Conservation (phyloP, 1,140 invertebrate genomes). For the Thereuonema tuberculata region DNA sequence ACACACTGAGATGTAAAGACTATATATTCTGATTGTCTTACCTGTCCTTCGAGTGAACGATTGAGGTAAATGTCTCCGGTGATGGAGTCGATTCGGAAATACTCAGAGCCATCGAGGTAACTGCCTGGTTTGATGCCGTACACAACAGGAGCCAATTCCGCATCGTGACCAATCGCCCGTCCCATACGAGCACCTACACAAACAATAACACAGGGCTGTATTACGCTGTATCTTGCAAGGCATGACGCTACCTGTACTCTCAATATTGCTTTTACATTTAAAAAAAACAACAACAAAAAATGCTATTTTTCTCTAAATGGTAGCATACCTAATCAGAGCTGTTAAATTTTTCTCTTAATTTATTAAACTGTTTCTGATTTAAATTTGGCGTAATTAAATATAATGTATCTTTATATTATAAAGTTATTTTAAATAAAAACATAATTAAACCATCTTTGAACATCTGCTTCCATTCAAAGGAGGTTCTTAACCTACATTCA, state of each 20-base stretch:
- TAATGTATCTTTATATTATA: background rate
- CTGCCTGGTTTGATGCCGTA: slow-evolving; percentile 45
- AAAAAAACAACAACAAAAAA: background rate
- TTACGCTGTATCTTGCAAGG: too few species aligned
- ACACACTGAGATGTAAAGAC: too few species aligned
- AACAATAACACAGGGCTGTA: background rate
- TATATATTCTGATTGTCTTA: slow-evolving; percentile 38
- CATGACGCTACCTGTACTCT: too few species aligned
- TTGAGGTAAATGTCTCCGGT: slow-evolving; percentile 54
- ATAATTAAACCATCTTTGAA: too few species aligned
- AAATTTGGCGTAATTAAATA: background rate
- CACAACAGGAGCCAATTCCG: slow-evolving; percentile 42
- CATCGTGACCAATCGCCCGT: slow-evolving; percentile 42
- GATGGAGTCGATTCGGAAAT: slow-evolving; percentile 48
- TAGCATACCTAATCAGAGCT: background rate
- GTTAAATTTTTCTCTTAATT: background rate
- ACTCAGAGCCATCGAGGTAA: slow-evolving; percentile 34
- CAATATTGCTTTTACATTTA: background rate
- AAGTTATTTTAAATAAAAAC: background rate
- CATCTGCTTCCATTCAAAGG: too few species aligned
- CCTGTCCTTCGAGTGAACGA: slow-evolving; percentile 47
- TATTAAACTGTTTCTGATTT: background rate
- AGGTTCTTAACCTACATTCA: background rate
- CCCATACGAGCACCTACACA: background rate
- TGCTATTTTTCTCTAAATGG: background rate